Conservation (phyloP, 2,888 invertebrate species). For the Dastarcus helophoroides region DNA sequence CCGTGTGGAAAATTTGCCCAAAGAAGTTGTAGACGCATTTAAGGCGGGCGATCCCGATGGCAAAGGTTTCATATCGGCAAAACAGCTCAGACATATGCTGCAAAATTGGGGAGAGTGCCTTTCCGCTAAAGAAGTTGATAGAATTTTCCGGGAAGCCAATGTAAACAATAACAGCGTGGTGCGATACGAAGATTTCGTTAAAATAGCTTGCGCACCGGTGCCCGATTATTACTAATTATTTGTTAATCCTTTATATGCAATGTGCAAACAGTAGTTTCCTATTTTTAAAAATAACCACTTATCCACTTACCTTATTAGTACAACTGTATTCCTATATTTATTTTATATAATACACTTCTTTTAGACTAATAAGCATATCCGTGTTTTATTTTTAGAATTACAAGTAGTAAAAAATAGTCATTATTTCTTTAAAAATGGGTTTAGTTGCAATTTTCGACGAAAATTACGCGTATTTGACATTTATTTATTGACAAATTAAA, state of each 20-base stretch:
- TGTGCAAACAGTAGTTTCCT: too few relatives aligned
- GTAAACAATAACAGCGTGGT: constrained; percentile 68
- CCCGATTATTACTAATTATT: constrained; percentile 73
- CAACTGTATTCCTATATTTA: too few relatives aligned
- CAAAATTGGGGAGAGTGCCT: constrained; percentile 89
- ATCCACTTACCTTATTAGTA: too few relatives aligned
- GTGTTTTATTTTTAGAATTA: too few relatives aligned
- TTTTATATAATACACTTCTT: too few relatives aligned
- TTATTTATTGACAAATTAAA: too few relatives aligned
- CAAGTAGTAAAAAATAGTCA: too few relatives aligned
- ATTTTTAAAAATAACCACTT: too few relatives aligned
- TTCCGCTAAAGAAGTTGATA: constrained; percentile 65
- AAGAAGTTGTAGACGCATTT: constrained; percentile 82
- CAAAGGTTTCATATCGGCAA: constrained; percentile 64
- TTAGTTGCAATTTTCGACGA: too few relatives aligned
- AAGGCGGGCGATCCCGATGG: constrained; percentile 69
- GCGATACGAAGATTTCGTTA: constrained; percentile 84
- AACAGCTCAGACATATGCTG: constrained; percentile 74
- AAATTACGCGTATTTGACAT: too few relatives aligned
- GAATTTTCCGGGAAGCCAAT: constrained; percentile 85
- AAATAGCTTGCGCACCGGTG: constrained; percentile 84
- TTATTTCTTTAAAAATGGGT: too few relatives aligned
- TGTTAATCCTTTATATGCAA: background rate
- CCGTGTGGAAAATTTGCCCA: constrained; percentile 68
- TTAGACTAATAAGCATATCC: too few relatives aligned